phyloP scores from a whole-genome alignment of 1,140 invertebrate species.

The Trichonephila clavipes region DNA sequence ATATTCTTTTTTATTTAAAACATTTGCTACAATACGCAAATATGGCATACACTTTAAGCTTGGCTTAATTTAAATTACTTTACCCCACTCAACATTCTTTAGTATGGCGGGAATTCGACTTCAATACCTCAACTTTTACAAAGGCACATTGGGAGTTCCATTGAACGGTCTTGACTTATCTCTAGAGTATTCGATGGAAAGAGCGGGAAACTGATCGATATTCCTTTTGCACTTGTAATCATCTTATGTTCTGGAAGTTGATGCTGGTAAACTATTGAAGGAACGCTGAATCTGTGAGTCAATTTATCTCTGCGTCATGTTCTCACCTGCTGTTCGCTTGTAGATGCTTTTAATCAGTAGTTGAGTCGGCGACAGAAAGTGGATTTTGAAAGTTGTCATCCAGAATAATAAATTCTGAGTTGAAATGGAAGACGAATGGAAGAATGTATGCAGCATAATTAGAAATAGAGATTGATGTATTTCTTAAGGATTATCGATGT shows the following conservation, averaged over 20 bases:
- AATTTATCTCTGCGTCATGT: background rate
- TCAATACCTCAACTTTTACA: too few species aligned
- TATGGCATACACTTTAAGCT: background rate
- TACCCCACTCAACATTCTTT: background rate
- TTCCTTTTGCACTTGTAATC: slow-evolving; percentile 29
- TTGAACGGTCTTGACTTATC: background rate
- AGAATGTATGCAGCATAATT: background rate
- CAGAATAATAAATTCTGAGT: background rate
- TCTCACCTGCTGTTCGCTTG: background rate
- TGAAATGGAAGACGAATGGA: background rate
- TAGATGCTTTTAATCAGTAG: background rate
- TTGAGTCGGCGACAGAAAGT: background rate
- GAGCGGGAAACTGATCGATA: slow-evolving; percentile 18
- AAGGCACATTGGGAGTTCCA: background rate
- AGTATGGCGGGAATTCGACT: background rate
- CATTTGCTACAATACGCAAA: background rate
- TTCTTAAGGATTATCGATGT: too few species aligned
- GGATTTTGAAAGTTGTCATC: background rate
- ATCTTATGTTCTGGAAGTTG: background rate
- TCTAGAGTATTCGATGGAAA: background rate
- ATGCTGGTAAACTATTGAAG: background rate
- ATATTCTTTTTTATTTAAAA: background rate
- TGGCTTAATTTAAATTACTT: background rate
- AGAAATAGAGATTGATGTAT: too few species aligned
- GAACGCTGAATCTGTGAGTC: background rate